These are phyloP conservation scores for Sphaerodactylus townsendi DNA, from an alignment of 2,113 vertebrate species.

Conservation along the genomic window DNA sequence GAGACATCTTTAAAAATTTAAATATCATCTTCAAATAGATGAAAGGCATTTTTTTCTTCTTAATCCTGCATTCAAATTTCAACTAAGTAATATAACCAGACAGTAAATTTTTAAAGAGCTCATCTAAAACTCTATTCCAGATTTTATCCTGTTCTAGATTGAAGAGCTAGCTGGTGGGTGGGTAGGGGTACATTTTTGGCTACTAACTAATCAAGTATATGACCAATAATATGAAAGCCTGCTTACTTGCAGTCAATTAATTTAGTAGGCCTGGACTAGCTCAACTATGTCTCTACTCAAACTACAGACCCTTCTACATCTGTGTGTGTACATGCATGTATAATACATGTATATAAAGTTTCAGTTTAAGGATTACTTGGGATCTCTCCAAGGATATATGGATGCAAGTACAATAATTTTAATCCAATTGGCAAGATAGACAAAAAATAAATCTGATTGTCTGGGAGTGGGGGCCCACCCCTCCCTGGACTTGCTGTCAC, in stretches of 20 bases:
- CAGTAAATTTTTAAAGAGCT: background rate
- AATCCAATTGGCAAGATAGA: too few relatives aligned
- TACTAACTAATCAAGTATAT: background rate
- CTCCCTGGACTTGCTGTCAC: too few relatives aligned
- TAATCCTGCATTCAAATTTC: background rate
- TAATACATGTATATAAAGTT: too few relatives aligned
- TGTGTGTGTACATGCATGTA: background rate
- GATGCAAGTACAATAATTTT: background rate
- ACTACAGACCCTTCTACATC: background rate
- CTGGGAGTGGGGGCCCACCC: too few relatives aligned
- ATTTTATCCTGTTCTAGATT: background rate
- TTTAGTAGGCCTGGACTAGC: background rate
- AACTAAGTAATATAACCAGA: slow-evolving; percentile 4
- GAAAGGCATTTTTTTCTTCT: background rate
- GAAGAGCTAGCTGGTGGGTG: background rate
- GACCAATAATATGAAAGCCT: background rate
- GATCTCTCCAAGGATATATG: too few relatives aligned
- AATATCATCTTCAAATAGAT: background rate
- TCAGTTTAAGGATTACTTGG: background rate
- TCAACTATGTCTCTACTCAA: background rate
- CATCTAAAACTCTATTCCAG: background rate
- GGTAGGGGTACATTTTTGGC: background rate
- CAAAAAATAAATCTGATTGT: background rate
- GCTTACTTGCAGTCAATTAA: background rate
- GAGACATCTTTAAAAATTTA: background rate